A percentile compares a stretch with the other conserved stretches of the same genome.
phyloP scores from a whole-genome alignment of 2,797 vertebrate species.

The Pygocentrus nattereri region DNA sequence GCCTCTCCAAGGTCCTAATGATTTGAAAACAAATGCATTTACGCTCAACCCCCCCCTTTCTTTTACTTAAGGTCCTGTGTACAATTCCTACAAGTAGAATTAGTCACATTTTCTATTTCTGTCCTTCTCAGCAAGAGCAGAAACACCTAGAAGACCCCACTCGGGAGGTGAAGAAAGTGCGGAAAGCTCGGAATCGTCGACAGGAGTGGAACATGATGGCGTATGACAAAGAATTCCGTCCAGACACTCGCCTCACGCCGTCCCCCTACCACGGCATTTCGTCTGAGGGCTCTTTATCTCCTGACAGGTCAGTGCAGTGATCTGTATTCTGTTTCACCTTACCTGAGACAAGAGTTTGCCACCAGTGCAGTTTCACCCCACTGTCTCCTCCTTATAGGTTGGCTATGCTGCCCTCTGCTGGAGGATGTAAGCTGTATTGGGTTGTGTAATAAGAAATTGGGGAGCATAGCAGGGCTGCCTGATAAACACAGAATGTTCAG shows the following conservation, averaged over 20 bases:
- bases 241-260: conserved; percentile 85
- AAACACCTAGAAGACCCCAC: conserved; percentile 86
- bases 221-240: conserved; percentile 89
- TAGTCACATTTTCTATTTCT: background rate
- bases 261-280: conserved; percentile 87
- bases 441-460: background rate
- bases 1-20: no score
- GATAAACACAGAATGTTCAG: background rate
- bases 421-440: background rate
- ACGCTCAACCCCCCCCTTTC: no score
- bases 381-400: conserved; percentile 1
- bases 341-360: background rate
- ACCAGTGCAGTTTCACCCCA: no score
- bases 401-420: conserved; percentile 2
- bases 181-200: conserved; percentile 87
- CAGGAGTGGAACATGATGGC: conserved; percentile 94
- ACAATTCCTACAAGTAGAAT: background rate
- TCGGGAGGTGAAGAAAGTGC: conserved; percentile 88
- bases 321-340: background rate
- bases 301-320: conserved; percentile 78
- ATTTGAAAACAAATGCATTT: background rate
- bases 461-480: no score
- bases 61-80: background rate
- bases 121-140: conserved; percentile 77
- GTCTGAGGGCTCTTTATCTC: conserved; percentile 87